Evolutionary conservation across 2,113 vertebrate species (phyloP), one percentile per base, ranked within the genome.

Genomic region (Petromus typicus): DNA sequence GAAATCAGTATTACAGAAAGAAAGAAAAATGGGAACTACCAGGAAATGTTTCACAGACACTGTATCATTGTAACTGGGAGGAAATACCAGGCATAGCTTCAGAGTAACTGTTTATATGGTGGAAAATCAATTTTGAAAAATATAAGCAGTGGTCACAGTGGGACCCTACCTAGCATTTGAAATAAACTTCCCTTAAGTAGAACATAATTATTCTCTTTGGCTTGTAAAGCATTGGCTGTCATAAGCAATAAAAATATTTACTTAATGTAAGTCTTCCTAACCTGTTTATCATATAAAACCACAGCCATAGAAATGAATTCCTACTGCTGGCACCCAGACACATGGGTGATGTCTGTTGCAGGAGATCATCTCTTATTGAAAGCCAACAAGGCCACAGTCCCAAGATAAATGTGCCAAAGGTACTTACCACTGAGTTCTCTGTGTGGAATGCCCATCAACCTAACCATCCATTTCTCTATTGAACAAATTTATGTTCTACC

Each of bases 61-160:
- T 37, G 84, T 96, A 97, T 98, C 97, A 81, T 96, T 97, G 91
- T 98, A 97, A 87, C 59, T 61, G 81, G 91, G 97, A 97, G 95
- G 91, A 97, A 98, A 96, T 67, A 94, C 95, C 97, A 97, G 51
- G 37, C 32, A 93, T 93, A 85, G 93, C 96, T 98, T 96, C 92
- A 97, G 96, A 95, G 76, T 93, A 91, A 98, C 97, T 98, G 96
- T 98, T 98, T 98, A 98, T 97, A 91, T 93, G 96, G 96, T 97
- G 48, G 71, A 98, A 98, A 98, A 98, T 98, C 98, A 98, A 98
- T 98, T 98, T 98, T 97, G 97, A 98, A 98, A 98, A 98, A 98
- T 97, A 91, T 98, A 98, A 98, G 98, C 96, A 93, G 93, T 97
- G 95, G 97, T 95, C 97, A 91, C 98, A 96, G 94, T 81, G 94